These are phyloP conservation scores for Heliconius nattereri DNA, from an alignment of 1,140 invertebrate genomes.

Conservation along the genomic window DNA sequence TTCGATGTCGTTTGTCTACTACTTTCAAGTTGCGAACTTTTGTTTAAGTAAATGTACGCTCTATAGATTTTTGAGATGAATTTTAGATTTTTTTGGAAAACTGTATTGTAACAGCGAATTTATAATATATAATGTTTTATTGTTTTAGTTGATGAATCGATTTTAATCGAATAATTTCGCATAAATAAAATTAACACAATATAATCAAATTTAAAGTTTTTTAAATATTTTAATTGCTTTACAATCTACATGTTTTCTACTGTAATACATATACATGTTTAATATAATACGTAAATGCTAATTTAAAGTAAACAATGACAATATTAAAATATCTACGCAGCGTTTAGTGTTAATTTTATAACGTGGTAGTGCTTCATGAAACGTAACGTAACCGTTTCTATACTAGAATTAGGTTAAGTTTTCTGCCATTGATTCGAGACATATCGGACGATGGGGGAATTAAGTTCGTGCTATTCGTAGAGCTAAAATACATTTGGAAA, in stretches of 20 bases:
- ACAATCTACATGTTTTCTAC: constrained; percentile 34
- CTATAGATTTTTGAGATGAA: not conserved
- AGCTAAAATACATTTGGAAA: not conserved
- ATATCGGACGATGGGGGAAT: constrained; percentile 39
- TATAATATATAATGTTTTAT: constrained; percentile 26
- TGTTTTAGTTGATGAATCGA: constrained; percentile 36
- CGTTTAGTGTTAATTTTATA: constrained; percentile 69
- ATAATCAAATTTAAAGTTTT: constrained; percentile 57
- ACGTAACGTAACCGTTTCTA: constrained; percentile 61
- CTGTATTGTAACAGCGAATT: constrained; percentile 19
- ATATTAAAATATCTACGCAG: constrained; percentile 76
- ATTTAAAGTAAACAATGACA: constrained; percentile 77
- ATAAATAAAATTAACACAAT: constrained; percentile 39
- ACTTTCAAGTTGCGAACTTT: not conserved
- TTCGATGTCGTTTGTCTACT: constrained; percentile 35
- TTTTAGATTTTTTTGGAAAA: not conserved
- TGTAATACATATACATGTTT: constrained; percentile 64
- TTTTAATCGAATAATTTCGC: constrained; percentile 34
- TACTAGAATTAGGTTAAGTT: constrained; percentile 58
- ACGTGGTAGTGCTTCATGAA: constrained; percentile 70
- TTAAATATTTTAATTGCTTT: constrained; percentile 45
- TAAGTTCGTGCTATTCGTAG: constrained; percentile 10
- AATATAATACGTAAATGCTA: constrained; percentile 71
- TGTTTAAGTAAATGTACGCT: not conserved
- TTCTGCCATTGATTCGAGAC: constrained; percentile 52